Base-by-base conservation (phyloP, 2,113 vertebrate species). In the Symphodus melops region DNA sequence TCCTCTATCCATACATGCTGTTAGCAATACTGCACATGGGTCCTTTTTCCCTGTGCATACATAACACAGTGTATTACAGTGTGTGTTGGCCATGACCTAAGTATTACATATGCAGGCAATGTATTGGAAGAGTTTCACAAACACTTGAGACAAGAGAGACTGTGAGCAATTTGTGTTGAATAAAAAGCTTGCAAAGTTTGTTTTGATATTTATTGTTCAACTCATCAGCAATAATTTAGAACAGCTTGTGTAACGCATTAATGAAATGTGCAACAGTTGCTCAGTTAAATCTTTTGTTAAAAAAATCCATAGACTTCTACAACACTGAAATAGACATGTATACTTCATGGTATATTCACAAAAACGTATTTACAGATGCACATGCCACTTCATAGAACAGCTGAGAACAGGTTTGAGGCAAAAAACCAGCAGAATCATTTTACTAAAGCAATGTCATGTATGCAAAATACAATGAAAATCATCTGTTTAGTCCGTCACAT, bases 211-310 rank as follows among this genome's bases (percentile, higher is more conserved):
- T 95, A 97, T 98, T 98, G 96, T 95, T 92, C 90, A 94, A 94
- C 92, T 96, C 95, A 96, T 96, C 95, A 95, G 94, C 92, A 96
- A 97, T 98, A 98, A 97, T 96, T 98, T 98, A 98, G 94, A 95
- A 97, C 96, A 95, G 95, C 95, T 78, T 96, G 96, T 96, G 96
- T 93, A 95, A 97, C 98, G 97, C 97, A 87, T 96, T 95, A 96
- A 97, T 91, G 80, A 97, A 96, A 97, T 97, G 96, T 97, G 96
- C 96, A 96, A 96, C 94, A 95, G 93, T 91, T 90, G 87, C 93
- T 95, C 93, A 94, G 94, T 94, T 89, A 95, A 94, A 92, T 94
- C 92, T 92, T 95, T 80, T 94, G 92, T 92, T 95, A 78, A 41
- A 89, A 92, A 92, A 97, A 95, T 94, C 92, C 94, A 97, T 95